A percentile compares a stretch with the other conserved stretches of the same genome.
Conservation (phyloP, 2,797 vertebrate species). For the Sebastes paucispinis region DNA sequence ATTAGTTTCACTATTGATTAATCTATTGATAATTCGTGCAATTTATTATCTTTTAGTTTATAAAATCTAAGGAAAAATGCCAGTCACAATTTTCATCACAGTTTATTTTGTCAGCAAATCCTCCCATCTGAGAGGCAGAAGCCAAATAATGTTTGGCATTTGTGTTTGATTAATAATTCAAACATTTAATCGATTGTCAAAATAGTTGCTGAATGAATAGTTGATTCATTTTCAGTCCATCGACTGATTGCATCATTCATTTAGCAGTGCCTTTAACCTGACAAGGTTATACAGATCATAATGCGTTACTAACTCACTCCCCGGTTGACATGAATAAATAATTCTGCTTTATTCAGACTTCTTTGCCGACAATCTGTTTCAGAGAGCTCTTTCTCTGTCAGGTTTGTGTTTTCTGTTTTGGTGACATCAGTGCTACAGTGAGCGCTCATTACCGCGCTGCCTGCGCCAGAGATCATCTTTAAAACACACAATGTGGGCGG, state of each 20-base stretch:
- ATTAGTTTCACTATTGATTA: neutral
- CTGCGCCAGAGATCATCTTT: neutral
- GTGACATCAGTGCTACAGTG: neutral
- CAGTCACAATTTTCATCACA: neutral
- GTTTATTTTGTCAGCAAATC: neutral
- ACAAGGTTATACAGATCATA: neutral
- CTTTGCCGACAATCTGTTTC: neutral
- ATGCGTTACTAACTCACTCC: neutral
- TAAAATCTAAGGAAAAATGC: neutral
- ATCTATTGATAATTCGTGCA: neutral
- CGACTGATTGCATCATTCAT: neutral
- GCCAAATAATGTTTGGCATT: neutral
- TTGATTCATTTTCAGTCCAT: neutral
- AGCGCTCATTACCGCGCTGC: neutral
- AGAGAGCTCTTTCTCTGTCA: neutral
- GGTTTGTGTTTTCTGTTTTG: neutral
- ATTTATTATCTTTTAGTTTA: neutral
- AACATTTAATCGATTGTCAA: neutral
- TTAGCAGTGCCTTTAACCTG: neutral
- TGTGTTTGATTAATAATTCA: neutral
- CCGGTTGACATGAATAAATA: neutral
- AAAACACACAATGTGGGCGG: conserved; percentile 17
- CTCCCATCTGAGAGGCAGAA: neutral
- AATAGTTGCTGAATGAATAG: neutral
- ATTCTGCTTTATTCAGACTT: neutral